These are phyloP conservation scores for Orthochromis indermauri DNA, from an alignment of 2,113 vertebrate species.

Conservation along the genomic window DNA sequence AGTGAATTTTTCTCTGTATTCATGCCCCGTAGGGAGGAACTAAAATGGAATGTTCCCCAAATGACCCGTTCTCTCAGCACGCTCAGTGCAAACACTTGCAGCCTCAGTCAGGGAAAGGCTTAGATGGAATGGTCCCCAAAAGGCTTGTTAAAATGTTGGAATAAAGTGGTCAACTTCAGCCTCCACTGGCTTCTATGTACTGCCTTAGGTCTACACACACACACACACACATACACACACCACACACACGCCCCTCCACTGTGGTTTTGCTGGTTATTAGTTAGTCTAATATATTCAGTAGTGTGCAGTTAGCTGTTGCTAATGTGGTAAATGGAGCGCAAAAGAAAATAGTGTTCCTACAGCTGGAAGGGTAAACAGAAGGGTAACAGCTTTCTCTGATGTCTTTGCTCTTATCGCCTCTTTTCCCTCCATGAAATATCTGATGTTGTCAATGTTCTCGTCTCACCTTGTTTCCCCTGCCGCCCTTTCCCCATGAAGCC, in stretches of 20 bases:
- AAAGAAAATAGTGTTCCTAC: slow-evolving; percentile 8
- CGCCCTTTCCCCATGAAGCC: background rate
- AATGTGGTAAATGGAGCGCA: slow-evolving; percentile 54
- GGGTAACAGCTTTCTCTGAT: background rate
- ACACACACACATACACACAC: background rate
- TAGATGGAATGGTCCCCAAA: slow-evolving; percentile 51
- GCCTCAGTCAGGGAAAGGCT: slow-evolving; percentile 7
- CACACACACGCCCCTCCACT: background rate
- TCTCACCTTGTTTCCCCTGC: background rate
- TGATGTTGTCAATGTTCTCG: background rate
- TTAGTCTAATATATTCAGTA: slow-evolving; percentile 55
- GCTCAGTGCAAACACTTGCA: slow-evolving; percentile 18
- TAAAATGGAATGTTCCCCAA: slow-evolving; percentile 49
- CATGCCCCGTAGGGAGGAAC: slow-evolving; percentile 30
- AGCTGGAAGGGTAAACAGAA: slow-evolving; percentile 14
- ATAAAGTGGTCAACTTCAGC: slow-evolving; percentile 51
- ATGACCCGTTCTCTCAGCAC: slow-evolving; percentile 25
- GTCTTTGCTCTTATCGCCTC: background rate
- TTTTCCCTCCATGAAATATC: background rate
- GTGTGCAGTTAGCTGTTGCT: slow-evolving; percentile 52
- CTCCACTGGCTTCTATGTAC: slow-evolving; percentile 6
- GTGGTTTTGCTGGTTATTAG: slow-evolving; percentile 38
- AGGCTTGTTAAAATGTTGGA: slow-evolving; percentile 50
- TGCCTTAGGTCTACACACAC: background rate
- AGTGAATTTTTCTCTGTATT: slow-evolving; percentile 22